Evolutionary conservation across 1,140 invertebrate genomes (phyloP).

Genomic region (Neuroterus valhalla): DNA sequence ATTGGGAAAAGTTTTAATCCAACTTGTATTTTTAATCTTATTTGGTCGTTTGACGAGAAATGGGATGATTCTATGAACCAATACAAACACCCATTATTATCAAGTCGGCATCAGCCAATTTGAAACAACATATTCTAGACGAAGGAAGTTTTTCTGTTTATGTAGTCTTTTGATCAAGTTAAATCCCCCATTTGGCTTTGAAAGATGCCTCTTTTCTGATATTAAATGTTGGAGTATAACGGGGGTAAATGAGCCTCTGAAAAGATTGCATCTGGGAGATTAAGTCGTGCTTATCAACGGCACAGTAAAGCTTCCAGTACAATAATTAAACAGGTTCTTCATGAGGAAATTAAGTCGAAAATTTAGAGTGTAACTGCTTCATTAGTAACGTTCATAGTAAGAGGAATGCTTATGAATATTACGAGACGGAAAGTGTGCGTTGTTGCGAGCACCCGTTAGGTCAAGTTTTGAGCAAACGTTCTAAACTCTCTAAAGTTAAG

Average conservation of each 20-base stretch:
- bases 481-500: not conserved
- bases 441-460: not conserved
- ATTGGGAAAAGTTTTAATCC: no score
- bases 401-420: not conserved
- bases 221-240: no score
- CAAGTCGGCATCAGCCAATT: no score
- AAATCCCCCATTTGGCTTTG: no score
- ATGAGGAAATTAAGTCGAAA: not conserved
- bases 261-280: not conserved
- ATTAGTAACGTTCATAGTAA: not conserved
- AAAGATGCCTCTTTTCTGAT: no score
- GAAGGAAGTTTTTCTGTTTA: no score
- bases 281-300: slow-evolving; percentile 14
- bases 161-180: no score
- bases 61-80: no score
- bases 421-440: not conserved
- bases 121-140: no score
- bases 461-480: not conserved
- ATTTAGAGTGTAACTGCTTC: slow-evolving; percentile 6
- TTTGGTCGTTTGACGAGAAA: no score
- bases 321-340: slow-evolving; percentile 8
- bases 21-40: no score
- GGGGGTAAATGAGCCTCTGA: not conserved
- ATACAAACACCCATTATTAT: no score
- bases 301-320: not conserved